A percentile compares a stretch with the other conserved stretches of the same genome.
Evolutionary conservation across 2,888 invertebrate genomes (phyloP).

Genomic region (Drosophila meridiana): DNA sequence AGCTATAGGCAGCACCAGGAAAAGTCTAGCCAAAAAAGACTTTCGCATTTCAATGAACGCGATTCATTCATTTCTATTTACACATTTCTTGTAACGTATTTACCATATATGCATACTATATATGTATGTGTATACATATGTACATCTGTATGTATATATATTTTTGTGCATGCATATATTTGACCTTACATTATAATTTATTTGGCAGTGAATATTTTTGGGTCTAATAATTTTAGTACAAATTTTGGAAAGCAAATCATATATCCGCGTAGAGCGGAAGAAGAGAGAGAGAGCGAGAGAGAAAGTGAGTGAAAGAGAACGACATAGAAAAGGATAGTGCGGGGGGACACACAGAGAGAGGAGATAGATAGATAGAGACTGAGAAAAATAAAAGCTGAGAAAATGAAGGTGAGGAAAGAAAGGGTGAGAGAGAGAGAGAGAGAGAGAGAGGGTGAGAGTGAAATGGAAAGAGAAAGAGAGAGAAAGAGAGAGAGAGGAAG

Average conservation of each 20-base stretch:
- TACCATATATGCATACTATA: slow-evolving; percentile 1
- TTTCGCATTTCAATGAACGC: slow-evolving; percentile 46
- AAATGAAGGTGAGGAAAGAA: too few species aligned
- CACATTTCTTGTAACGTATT: slow-evolving; percentile 24
- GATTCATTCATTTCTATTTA: slow-evolving; percentile 44
- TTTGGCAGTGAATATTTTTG: slow-evolving; percentile 14
- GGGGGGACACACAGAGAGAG: too few species aligned
- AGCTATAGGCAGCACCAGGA: slow-evolving; percentile 16
- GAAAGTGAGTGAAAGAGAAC: not conserved
- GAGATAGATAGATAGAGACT: too few species aligned
- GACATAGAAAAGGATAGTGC: not conserved
- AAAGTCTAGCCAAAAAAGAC: slow-evolving; percentile 44
- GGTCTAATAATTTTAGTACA: not conserved
- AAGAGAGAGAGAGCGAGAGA: not conserved
- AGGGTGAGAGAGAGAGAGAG: not conserved
- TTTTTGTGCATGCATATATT: not conserved
- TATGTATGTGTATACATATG: too few species aligned
- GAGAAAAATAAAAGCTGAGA: too few species aligned
- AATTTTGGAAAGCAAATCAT: not conserved
- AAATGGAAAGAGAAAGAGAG: not conserved
- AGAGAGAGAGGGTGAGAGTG: not conserved
- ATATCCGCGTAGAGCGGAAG: not conserved
- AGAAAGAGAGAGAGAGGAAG: not conserved
- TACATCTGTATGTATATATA: not conserved
- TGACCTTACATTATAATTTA: slow-evolving; percentile 24